A percentile compares a stretch with the other conserved stretches of the same genome.
These are phyloP conservation scores for Sebastes nivosus DNA, from an alignment of 2,797 vertebrate genomes.

Conservation along the genomic window DNA sequence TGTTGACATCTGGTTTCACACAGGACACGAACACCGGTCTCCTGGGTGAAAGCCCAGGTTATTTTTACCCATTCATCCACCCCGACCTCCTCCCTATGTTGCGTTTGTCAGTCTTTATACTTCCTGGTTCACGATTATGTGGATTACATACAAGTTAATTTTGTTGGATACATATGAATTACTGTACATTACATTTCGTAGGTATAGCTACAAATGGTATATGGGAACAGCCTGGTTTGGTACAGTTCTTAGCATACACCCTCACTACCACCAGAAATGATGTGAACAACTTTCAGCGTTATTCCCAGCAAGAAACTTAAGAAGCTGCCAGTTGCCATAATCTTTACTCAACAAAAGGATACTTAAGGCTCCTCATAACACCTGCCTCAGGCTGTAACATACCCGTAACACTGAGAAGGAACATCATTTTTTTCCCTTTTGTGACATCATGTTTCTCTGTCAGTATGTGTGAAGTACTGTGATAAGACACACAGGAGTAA, in stretches of 20 bases:
- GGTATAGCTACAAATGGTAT: background rate
- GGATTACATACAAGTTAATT: background rate
- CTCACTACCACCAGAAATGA: background rate
- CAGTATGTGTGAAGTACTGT: background rate
- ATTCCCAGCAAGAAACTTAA: constrained; percentile 1
- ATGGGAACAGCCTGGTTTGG: background rate
- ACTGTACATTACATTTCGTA: background rate
- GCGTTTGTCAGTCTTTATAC: background rate
- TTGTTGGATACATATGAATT: background rate
- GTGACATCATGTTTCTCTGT: background rate
- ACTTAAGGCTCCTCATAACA: background rate
- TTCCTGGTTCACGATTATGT: background rate
- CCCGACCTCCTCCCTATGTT: background rate
- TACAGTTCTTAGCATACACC: background rate
- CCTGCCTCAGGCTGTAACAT: background rate
- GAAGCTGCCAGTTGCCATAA: background rate
- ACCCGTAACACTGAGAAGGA: background rate
- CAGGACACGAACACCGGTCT: background rate
- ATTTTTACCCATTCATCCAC: background rate
- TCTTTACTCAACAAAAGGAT: background rate
- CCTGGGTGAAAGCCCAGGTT: background rate
- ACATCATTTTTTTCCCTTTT: background rate
- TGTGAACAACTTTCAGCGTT: background rate
- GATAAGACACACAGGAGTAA: constrained; percentile 15
- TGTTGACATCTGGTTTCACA: too few relatives aligned